Evolutionary conservation across 2,888 invertebrate species (phyloP), one percentile per base, ranked within the genome.

Genomic region (Blera fallax): DNA sequence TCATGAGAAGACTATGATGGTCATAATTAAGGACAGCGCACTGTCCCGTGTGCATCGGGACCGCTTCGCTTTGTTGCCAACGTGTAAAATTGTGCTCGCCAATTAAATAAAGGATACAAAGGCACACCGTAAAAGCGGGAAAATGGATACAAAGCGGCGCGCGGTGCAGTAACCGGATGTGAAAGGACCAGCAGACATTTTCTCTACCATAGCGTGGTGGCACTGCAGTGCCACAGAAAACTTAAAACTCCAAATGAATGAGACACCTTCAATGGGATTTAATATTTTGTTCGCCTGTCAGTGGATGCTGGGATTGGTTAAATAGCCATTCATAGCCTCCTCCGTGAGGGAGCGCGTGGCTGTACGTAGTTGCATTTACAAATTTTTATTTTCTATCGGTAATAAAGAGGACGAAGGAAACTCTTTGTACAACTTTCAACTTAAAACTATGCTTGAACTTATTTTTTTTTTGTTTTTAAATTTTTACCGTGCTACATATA

Each of bases 231-330:
- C 50, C 50, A 52, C 62, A 70, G 32, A 62, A 62, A 73, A 60
- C 73, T 83, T 78, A 62, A 78, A 73, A 69, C 65, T 50, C 54
- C 62, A 48, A 83, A 79, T 78, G 73, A 83, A 83, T 73, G 62
- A 54, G 78, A 50, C 67, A 54, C 52, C 56, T 11, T 77, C 43
- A 77, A 73, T 77, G 64, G 52, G 14, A 48, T 34, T 72, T 77
- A 72, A 64, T 67, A 69, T 67, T 72, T 65, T 62, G 64, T 58
- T 34, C 58, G 14, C 40, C 58, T 52, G 29, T 50, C 43, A 37
- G 69, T n/a, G n/a, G 14, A 45, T 34, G 14, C 4, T 21, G 32
- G 10, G 45, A 52, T 6, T 54, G 50, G n/a, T 52, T 52, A 50
- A 81, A 56, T 48, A 60, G 65, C 60, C 45, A 14, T 54, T 78